Percentiles rank a stretch among this genome's conserved stretches.
These are phyloP conservation scores for Gadopsis marmoratus DNA, from an alignment of 2,797 vertebrate genomes.

Conservation along the genomic window DNA sequence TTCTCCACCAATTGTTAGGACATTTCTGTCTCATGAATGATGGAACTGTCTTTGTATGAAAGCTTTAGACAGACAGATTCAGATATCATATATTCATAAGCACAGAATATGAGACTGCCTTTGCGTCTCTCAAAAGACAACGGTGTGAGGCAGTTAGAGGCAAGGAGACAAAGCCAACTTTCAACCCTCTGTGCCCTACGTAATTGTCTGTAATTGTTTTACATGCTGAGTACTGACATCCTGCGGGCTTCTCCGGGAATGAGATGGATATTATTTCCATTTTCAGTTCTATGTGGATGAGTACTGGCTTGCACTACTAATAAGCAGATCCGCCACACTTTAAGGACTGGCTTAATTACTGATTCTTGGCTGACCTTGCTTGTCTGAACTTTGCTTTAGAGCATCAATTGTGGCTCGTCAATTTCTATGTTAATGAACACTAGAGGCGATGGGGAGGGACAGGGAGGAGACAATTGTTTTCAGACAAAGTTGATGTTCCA, in stretches of 20 bases:
- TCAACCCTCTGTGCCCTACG: slow-evolving; percentile 27
- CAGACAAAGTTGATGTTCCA: slow-evolving; percentile 70
- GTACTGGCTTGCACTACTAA: slow-evolving; percentile 64
- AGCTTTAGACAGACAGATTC: not conserved
- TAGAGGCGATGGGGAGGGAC: slow-evolving; percentile 68
- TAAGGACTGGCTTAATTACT: slow-evolving; percentile 80
- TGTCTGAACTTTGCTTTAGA: slow-evolving; percentile 81
- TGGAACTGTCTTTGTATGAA: not conserved
- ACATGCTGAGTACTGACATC: slow-evolving; percentile 63
- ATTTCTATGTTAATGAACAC: slow-evolving; percentile 85
- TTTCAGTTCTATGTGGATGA: slow-evolving; percentile 73
- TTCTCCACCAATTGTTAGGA: not conserved
- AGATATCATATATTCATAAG: not conserved
- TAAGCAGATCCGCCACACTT: slow-evolving; percentile 72
- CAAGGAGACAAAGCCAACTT: slow-evolving; percentile 64
- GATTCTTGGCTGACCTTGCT: slow-evolving; percentile 83
- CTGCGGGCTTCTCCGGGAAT: slow-evolving; percentile 66
- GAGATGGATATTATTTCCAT: slow-evolving; percentile 75
- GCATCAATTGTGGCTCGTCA: slow-evolving; percentile 80
- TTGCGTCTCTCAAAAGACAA: slow-evolving; percentile 40
- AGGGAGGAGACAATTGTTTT: slow-evolving; percentile 68
- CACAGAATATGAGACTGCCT: slow-evolving; percentile 12
- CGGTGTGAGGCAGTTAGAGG: slow-evolving; percentile 52
- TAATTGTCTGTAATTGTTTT: slow-evolving; percentile 75
- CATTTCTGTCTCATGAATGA: slow-evolving; percentile 1